Base-by-base conservation (phyloP, 2,888 invertebrate species). In the Drosophila anceps region DNA sequence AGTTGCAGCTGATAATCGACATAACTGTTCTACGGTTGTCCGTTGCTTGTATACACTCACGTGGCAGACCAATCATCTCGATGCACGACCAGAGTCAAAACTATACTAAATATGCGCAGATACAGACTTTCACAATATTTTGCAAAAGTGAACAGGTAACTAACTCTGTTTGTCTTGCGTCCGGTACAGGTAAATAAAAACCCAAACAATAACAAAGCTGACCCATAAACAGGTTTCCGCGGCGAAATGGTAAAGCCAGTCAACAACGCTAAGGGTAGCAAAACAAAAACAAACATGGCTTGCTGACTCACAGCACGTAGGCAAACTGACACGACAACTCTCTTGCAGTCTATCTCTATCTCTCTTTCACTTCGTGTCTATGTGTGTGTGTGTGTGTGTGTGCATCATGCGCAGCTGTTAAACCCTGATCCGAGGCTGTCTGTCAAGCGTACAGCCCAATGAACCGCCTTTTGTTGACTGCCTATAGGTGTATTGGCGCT, bases 271-370 rank as follows among this genome's bases (percentile, higher is more conserved):
- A 79, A 73, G 84, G 81, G 84, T 85, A 70, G 84, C 64, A 72
- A 69, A 68, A 33, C 41, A 57, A 62, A 62, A 57, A 67, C 55
- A 80, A 57, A 69, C 60, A 80, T 79, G 73, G 81, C 79, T 81
- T 81, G 66, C 79, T 85, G 85, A 90, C 88, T 90, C 90, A 90
- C 74, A 66, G 79, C 85, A 85, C 85, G 85, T 85, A 85, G 82
- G 73, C 85, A 82, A 60, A 73, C 48, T 43, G 58, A 54, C 44
- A 41, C 37, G 59, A 39, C 37, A 54, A 29, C 48, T 72, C 80
- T 72, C 57, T 61, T 54, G 65, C 65, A 33, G 20, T 76, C 58
- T 39, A n/a, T n/a, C 65, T 43, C 65, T 43, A 67, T 69, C 63
- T 70, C 63, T 70, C 58, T 71, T 57, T 63, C 62, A 61, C 58